Evolutionary conservation across 1,140 invertebrate genomes (phyloP).

Genomic region (Centruroides vittatus): DNA sequence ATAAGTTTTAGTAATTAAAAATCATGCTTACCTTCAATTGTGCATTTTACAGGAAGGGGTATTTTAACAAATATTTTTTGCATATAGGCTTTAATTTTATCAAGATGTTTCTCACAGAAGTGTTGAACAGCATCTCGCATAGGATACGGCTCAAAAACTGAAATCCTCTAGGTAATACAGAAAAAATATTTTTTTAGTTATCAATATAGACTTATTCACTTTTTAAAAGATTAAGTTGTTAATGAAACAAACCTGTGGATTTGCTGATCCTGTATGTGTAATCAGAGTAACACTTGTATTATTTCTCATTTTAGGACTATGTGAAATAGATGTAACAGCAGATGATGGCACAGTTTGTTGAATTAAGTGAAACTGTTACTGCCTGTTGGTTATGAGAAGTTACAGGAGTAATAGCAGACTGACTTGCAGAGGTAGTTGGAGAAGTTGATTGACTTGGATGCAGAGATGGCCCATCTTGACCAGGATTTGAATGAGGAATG

Average conservation of each 20-base stretch:
- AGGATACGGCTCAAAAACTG: constrained; percentile 70
- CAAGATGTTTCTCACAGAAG: constrained; percentile 84
- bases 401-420: constrained; percentile 1
- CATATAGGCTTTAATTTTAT: constrained; percentile 82
- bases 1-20: too few species aligned
- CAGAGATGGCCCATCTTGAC: constrained; percentile 4
- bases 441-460: constrained; percentile 14
- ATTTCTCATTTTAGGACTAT: constrained; percentile 8
- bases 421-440: constrained; percentile 9
- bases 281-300: constrained; percentile 10
- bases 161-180: constrained; percentile 44
- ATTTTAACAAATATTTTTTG: constrained; percentile 64
- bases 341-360: constrained; percentile 1
- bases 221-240: constrained; percentile 7
- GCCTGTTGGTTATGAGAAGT: constrained; percentile 2
- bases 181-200: neutral
- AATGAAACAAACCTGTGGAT: constrained; percentile 15
- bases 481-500: neutral
- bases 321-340: constrained; percentile 2
- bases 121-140: constrained; percentile 82
- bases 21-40: constrained; percentile 57
- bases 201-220: neutral
- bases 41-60: constrained; percentile 78
- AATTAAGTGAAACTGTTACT: neutral
- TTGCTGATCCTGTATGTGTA: constrained; percentile 6